Percentiles rank a stretch among this genome's conserved stretches.
Evolutionary conservation across 1,140 invertebrate genomes (phyloP).

Genomic region (Heliconius nattereri): DNA sequence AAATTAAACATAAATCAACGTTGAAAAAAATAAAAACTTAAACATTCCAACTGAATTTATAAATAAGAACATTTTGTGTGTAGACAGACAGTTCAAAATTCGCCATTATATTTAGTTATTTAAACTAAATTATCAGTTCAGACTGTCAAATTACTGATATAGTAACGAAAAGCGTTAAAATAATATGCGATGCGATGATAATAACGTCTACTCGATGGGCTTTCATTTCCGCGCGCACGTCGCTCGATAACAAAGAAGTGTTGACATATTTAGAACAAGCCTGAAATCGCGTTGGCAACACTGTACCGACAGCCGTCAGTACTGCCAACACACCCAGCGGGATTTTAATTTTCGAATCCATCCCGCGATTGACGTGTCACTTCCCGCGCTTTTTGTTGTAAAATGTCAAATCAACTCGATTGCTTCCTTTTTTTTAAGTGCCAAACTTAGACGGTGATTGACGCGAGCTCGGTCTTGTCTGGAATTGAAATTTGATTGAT

Average conservation of each 20-base stretch:
- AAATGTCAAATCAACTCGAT: conserved; percentile 69
- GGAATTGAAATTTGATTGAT: conserved; percentile 66
- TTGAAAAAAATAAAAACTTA: background rate
- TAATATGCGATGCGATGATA: conserved; percentile 70
- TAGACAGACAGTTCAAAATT: no score
- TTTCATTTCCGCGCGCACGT: conserved; percentile 78
- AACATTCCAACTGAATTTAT: background rate
- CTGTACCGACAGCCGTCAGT: conserved; percentile 67
- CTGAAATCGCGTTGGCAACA: conserved; percentile 77
- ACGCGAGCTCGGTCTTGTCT: conserved; percentile 56
- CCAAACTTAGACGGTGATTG: conserved; percentile 67
- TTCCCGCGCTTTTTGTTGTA: conserved; percentile 67
- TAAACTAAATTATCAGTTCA: background rate
- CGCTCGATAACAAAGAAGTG: conserved; percentile 77
- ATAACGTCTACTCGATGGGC: conserved; percentile 72
- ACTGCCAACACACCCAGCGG: conserved; percentile 60
- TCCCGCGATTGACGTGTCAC: conserved; percentile 63
- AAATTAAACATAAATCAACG: background rate
- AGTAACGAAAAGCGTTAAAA: conserved; percentile 42
- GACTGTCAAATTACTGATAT: conserved; percentile 22
- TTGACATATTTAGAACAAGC: conserved; percentile 81
- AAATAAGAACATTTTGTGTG: no score
- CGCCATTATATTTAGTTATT: background rate
- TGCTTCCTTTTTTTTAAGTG: conserved; percentile 74
- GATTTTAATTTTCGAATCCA: conserved; percentile 81